Base-by-base conservation (phyloP, 1,140 invertebrate species). In the Argopecten irradians region DNA sequence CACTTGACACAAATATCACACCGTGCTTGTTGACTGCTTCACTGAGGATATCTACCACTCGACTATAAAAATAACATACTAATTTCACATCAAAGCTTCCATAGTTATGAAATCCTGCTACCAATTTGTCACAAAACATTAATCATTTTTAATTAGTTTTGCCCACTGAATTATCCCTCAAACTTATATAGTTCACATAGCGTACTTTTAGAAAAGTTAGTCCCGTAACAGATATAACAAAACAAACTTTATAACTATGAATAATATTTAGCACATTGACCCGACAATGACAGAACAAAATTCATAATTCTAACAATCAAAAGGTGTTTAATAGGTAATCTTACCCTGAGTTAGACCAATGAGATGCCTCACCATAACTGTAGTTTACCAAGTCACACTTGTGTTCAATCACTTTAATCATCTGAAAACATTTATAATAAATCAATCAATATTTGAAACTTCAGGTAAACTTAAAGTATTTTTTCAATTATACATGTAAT, bases 331-430 rank as follows among this genome's bases (percentile, higher is more conserved):
- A 71, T 11, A 71, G 22, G 22, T 41, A 33, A 28, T 86, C 93
- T 90, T 92, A 98, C 98, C 99, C 98, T n/a, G 97, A 96, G 95
- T 98, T 97, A 2, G 97, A 97, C 97, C 98, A 99, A 95, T 98
- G 97, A 22, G 98, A 96, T 92, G 98, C 97, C 96, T 99, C 99
- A 33, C 99, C 99, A 94, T 99, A 99, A 94, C 98, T 99, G 98
- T 99, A 99, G 95, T 99, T 99, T 86, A 99, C 98, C 0, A 99
- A 97, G 94, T 99, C 97, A 90, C 96, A 96, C 88, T 96, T 95
- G 33, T 94, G 89, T 84, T 96, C 96, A 83, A 96, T 96, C 34
- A 96, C 96, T 91, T 95, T 95, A 43, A 96, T 95, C 93, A 96
- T 96, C 96, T 96, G 90, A 86, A 92, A n/a, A n/a, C n/a, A n/a